Base-by-base conservation (phyloP, 2,888 invertebrate species). In the Muschampia plurimacula region DNA sequence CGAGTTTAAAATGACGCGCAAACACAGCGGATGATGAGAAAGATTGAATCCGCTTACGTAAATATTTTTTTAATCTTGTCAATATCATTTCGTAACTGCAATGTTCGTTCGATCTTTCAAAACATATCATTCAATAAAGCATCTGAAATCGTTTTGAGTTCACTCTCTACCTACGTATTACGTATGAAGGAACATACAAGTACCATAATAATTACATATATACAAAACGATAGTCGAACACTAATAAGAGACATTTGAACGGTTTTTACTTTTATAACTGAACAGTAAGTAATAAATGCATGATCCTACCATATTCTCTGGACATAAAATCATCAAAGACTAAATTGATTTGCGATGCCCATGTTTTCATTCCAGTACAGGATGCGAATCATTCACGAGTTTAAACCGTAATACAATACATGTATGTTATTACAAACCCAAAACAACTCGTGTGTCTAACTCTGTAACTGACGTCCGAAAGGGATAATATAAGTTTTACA, bases 401-500 rank as follows among this genome's bases (percentile, higher is more conserved):
- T 65, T 32, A 57, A 70, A 46, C 44, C 44, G 52, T 65, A 46
- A 65, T 32, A 46, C 64, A 10, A 59, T 59, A 59, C 28, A 32
- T 68, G 22, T 59, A 41, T 59, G 55, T 66, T 71, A 60, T 65
- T 63, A 59, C 59, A 66, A 70, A 70, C 46, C 59, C 64, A 59
- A 66, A 71, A 66, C 71, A 71, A 46, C 63, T 52, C 59, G 59
- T 49, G 65, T 66, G 41, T 28, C 67, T 57, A 41, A 67, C 66
- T 66, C 52, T 15, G 62, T 69, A 55, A 63, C 71, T 76, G 75
- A 76, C 75, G 77, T 73, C 75, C 62, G 73, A 67, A 75, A 76
- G 71, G 74, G 76, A 77, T 75, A 75, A 76, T 74, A 70, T 75
- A 83, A 86, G 84, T 81, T 82, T 78, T 79, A 78, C 76, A 80